These are phyloP conservation scores for Xiphophorus maculatus DNA, from an alignment of 2,113 vertebrate genomes.

Conservation along the genomic window DNA sequence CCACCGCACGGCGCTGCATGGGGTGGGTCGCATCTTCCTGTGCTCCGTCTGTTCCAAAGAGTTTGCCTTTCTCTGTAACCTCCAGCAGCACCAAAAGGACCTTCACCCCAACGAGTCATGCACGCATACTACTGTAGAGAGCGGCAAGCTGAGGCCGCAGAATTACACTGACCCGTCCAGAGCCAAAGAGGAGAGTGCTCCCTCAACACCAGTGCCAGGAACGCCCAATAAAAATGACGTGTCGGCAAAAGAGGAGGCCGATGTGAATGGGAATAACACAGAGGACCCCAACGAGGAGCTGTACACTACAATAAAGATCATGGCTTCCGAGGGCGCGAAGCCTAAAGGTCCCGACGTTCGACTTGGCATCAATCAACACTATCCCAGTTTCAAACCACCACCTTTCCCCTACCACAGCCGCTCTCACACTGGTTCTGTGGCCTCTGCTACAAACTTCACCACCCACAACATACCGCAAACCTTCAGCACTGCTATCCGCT, in stretches of 20 bases:
- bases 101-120: constrained; percentile 90
- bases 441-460: constrained; percentile 96
- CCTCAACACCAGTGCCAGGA: constrained; percentile 56
- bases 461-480: constrained; percentile 99
- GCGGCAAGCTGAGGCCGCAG: constrained; percentile 92
- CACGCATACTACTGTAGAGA: constrained; percentile 89
- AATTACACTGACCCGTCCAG: constrained; percentile 92
- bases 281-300: constrained; percentile 95
- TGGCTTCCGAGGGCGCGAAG: constrained; percentile 95
- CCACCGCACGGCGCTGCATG: constrained; percentile 92
- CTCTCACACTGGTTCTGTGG: constrained; percentile 88
- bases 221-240: constrained; percentile 40
- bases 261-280: constrained; percentile 66
- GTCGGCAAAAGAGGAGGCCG: constrained; percentile 54
- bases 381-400: constrained; percentile 97
- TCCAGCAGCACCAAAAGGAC: constrained; percentile 96
- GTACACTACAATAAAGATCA: constrained; percentile 99
- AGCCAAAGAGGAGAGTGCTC: constrained; percentile 70
- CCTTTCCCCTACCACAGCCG: constrained; percentile 98
- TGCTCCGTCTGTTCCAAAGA: constrained; percentile 96
- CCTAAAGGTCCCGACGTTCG: constrained; percentile 94
- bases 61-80: constrained; percentile 97
- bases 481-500: constrained; percentile 96
- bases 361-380: constrained; percentile 96
- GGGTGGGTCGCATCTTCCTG: constrained; percentile 93